These are phyloP conservation scores for Brachyhypopomus occidentalis DNA, from an alignment of 2,113 vertebrate species.

Conservation along the genomic window DNA sequence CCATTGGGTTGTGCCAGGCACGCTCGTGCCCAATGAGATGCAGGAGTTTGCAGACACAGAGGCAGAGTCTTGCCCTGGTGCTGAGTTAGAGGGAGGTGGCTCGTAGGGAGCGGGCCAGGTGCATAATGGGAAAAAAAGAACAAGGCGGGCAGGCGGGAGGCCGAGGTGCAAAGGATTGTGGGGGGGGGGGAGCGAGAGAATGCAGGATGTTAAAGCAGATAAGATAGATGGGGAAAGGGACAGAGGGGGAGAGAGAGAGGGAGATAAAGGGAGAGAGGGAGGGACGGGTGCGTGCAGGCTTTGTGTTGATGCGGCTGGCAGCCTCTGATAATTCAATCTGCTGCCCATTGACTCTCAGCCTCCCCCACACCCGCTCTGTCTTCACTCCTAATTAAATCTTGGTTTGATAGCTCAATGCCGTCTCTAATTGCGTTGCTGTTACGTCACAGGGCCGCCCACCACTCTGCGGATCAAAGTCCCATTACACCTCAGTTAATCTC, in stretches of 20 bases:
- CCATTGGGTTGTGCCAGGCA: slow-evolving; percentile 66
- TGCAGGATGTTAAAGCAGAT: slow-evolving; percentile 44
- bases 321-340: slow-evolving; percentile 77
- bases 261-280: slow-evolving; percentile 3
- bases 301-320: slow-evolving; percentile 59
- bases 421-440: slow-evolving; percentile 72
- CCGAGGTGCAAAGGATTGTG: slow-evolving; percentile 40
- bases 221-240: slow-evolving; percentile 23
- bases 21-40: slow-evolving; percentile 76
- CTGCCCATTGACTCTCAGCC: slow-evolving; percentile 70
- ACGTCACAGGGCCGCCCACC: slow-evolving; percentile 63
- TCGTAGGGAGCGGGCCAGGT: slow-evolving; percentile 13
- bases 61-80: slow-evolving; percentile 62
- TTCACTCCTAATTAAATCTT: slow-evolving; percentile 80
- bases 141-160: slow-evolving; percentile 36
- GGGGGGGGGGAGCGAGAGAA: slow-evolving; percentile 8
- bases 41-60: slow-evolving; percentile 72
- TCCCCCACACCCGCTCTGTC: slow-evolving; percentile 64
- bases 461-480: slow-evolving; percentile 62
- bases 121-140: slow-evolving; percentile 22
- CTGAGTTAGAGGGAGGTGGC: slow-evolving; percentile 56
- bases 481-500: slow-evolving; percentile 81
- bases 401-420: slow-evolving; percentile 75
- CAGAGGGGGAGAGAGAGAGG: slow-evolving; percentile 51
- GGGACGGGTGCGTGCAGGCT: slow-evolving; percentile 40